Base-by-base conservation (phyloP, 1,140 invertebrate species). In the Maniola jurtina region DNA sequence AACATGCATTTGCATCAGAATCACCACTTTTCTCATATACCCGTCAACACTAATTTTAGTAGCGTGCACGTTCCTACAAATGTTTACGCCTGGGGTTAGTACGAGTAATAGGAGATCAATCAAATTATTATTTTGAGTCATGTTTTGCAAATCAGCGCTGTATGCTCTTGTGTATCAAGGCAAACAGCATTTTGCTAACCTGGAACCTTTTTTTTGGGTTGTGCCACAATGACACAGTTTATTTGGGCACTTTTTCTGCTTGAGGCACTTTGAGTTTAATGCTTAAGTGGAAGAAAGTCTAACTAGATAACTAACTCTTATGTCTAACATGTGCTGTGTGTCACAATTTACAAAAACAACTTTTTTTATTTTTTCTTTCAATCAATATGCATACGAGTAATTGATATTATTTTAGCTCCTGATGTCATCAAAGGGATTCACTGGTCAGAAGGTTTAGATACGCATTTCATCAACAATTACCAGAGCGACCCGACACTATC, bases 11-110 rank as follows among this genome's bases (percentile, higher is more conserved):
- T 97, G 25, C 93, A 92, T 48, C 91, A 92, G 55, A 95, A 96
- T 86, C 84, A 92, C 15, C 95, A 97, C 78, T 99, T 98, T 77
- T 95, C 94, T 66, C 93, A 95, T 78, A 95, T 95, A 16, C 90
- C 93, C 10, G 96, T 99, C 4, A 98, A 98, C 84, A 93, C 94
- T 6, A 96, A 93, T 79, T 92, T 94, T 81, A 98, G 97, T 75
- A 96, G 97, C 40, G 96, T 99, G 6, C 98, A 99, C 86, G 97
- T 99, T 6, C 98, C 98, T 2, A 98, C 97, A 33, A 98, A 98
- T 88, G 97, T 99, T 47, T 99, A 96, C 83, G 96, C 98, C 76
- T 93, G 95, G 93, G 95, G 96, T 98, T 45, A 45, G 42, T 45
- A 45, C 25, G 92, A 92, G 93, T 81, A 72, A 66, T 25, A 25